These are phyloP conservation scores for Melanerpes formicivorus DNA, from an alignment of 2,113 vertebrate species.

Conservation along the genomic window DNA sequence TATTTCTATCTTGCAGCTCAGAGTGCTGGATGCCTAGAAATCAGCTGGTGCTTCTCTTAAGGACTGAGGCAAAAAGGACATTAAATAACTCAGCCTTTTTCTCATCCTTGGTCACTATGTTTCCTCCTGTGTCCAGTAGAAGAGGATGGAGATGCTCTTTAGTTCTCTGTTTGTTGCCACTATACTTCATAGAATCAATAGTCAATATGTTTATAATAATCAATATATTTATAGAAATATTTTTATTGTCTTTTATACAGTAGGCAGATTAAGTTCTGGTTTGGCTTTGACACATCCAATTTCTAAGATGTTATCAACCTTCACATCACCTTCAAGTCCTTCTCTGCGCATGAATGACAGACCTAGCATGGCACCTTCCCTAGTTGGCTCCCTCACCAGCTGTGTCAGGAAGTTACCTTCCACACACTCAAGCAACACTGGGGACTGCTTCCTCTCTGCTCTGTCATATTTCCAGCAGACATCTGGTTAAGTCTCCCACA, in stretches of 20 bases:
- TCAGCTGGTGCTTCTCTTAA: not conserved
- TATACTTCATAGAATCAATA: not conserved
- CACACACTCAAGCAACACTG: no score
- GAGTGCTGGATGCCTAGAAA: not conserved
- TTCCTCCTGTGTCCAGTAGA: not conserved
- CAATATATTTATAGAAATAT: not conserved
- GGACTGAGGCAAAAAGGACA: not conserved
- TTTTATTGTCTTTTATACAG: not conserved
- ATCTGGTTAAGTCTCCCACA: no score
- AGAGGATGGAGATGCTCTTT: not conserved
- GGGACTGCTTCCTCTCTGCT: no score
- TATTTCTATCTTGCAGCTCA: not conserved
- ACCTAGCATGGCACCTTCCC: no score
- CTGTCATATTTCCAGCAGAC: no score
- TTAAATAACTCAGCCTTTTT: not conserved
- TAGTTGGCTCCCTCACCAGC: no score
- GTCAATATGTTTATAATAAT: no score
- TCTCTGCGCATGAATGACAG: no score
- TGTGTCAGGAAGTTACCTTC: no score
- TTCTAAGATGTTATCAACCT: not conserved
- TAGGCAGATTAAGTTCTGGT: not conserved
- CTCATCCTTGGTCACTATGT: not conserved
- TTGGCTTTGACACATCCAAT: not conserved
- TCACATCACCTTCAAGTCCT: not conserved
- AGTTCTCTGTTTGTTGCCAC: not conserved